Evolutionary conservation across 2,797 vertebrate genomes (phyloP).

Genomic region (Cirrhinus mrigala): DNA sequence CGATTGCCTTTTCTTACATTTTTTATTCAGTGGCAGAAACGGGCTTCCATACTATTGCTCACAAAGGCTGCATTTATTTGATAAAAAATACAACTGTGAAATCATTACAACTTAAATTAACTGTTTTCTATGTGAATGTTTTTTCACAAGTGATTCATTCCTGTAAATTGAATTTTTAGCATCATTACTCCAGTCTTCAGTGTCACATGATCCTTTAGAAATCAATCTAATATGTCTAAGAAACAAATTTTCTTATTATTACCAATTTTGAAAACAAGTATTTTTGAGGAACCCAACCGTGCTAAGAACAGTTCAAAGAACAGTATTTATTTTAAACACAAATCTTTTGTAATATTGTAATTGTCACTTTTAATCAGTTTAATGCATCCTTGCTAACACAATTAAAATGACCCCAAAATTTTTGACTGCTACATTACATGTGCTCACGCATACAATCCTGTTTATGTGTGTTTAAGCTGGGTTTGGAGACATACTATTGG

Average conservation of each 20-base stretch:
- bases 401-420: neutral
- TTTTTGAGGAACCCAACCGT: neutral
- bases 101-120: neutral
- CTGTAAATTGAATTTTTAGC: no score
- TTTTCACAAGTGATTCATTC: neutral
- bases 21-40: no score
- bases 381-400: neutral
- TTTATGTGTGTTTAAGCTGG: constrained; percentile 79
- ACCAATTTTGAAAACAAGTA: neutral
- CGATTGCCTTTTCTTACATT: no score
- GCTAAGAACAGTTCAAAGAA: no score
- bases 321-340: no score
- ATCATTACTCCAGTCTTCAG: neutral
- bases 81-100: neutral
- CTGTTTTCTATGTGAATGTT: neutral
- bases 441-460: neutral
- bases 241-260: neutral
- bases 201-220: neutral
- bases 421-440: neutral
- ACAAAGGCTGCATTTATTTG: neutral
- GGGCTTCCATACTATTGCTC: neutral
- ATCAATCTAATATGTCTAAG: neutral
- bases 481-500: constrained; percentile 91
- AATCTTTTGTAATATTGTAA: no score
- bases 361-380: no score